Evolutionary conservation across 2,113 vertebrate species (phyloP).

Genomic region (Channa maculata): DNA sequence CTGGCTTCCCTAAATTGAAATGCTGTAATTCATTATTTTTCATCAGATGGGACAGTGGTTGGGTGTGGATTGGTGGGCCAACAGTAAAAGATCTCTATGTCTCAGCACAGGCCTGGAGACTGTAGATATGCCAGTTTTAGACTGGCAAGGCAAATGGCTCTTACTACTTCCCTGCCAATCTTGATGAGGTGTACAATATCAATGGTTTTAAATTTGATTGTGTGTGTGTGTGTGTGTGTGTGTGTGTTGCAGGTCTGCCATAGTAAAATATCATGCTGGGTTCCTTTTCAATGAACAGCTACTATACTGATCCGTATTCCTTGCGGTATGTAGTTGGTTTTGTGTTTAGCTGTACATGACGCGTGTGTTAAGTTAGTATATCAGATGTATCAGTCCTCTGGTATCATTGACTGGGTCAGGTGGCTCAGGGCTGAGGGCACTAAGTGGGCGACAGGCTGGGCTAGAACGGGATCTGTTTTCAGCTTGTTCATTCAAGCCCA

Average conservation of each 20-base stretch:
- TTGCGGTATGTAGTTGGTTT: slow-evolving; percentile 41
- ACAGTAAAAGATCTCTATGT: slow-evolving; percentile 77
- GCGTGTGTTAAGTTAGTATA: slow-evolving; percentile 72
- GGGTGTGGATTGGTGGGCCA: slow-evolving; percentile 48
- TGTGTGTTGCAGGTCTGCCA: slow-evolving; percentile 6
- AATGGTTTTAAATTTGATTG: slow-evolving; percentile 51
- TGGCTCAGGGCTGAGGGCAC: slow-evolving; percentile 70
- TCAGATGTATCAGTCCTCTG: slow-evolving; percentile 70
- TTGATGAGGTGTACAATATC: slow-evolving; percentile 64
- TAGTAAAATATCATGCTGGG: slow-evolving; percentile 13
- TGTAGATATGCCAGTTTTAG: slow-evolving; percentile 76
- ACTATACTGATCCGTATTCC: slow-evolving; percentile 37
- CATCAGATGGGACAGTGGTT: slow-evolving; percentile 75
- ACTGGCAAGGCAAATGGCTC: slow-evolving; percentile 70
- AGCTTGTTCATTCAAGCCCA: slow-evolving; percentile 75
- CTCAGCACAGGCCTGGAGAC: slow-evolving; percentile 67
- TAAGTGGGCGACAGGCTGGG: slow-evolving; percentile 75
- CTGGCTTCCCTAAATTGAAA: slow-evolving; percentile 76
- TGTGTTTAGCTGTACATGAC: slow-evolving; percentile 69
- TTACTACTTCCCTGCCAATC: slow-evolving; percentile 69
- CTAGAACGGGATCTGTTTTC: slow-evolving; percentile 80
- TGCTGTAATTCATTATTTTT: slow-evolving; percentile 83
- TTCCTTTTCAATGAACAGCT: slow-evolving; percentile 36
- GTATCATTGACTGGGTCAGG: slow-evolving; percentile 57
- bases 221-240: slow-evolving; percentile 2